A percentile compares a stretch with the other conserved stretches of the same genome.
Conservation (phyloP, 2,888 invertebrate species). For the Troides oblongomaculatus region DNA sequence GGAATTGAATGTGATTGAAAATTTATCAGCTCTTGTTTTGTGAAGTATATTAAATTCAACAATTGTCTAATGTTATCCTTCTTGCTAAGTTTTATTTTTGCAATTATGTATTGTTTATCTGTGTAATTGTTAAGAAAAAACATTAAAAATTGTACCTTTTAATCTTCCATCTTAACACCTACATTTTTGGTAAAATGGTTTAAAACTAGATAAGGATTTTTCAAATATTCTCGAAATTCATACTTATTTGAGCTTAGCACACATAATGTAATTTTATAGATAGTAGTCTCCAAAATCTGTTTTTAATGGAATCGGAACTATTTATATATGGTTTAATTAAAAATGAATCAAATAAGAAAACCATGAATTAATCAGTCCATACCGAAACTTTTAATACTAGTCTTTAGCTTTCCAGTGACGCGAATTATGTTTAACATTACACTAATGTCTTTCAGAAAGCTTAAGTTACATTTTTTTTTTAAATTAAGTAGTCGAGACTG, state of each 20-base stretch:
- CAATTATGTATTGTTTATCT: not conserved
- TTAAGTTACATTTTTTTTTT: no score
- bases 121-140: no score
- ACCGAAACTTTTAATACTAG: not conserved
- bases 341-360: not conserved
- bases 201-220: no score
- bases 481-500: no score
- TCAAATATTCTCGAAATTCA: no score
- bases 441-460: no score
- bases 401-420: not conserved
- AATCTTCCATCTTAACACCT: no score
- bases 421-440: no score
- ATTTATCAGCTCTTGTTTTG: constrained; percentile 8
- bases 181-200: no score
- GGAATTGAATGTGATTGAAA: constrained; percentile 21
- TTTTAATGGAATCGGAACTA: not conserved
- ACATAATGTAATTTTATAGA: not conserved
- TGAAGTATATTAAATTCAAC: not conserved
- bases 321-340: not conserved
- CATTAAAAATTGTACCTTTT: no score
- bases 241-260: not conserved
- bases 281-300: no score
- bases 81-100: not conserved
- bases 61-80: not conserved
- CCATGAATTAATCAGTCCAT: not conserved